phyloP scores from a whole-genome alignment of 1,140 invertebrate genomes.

The Drosophila pruinosa region DNA sequence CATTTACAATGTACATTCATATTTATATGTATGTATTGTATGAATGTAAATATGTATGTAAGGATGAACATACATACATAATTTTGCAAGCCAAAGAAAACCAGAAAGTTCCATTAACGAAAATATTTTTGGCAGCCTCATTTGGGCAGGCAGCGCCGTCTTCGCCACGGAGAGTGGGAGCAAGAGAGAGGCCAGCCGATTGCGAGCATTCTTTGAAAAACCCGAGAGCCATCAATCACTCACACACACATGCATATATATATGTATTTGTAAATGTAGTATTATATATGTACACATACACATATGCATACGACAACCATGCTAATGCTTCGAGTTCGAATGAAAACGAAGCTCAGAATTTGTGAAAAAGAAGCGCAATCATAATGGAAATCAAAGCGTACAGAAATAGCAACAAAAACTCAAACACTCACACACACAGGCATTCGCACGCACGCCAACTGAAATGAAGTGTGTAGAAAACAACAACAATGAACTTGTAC shows the following conservation, averaged over 20 bases:
- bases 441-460: conserved; percentile 3
- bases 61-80: conserved; percentile 31
- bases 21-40: background rate
- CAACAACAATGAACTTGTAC: conserved; percentile 44
- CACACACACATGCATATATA: conserved; percentile 23
- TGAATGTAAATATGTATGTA: conserved; percentile 7
- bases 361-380: conserved; percentile 46
- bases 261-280: too few species aligned
- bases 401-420: conserved; percentile 35
- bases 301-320: conserved; percentile 35
- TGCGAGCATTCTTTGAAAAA: conserved; percentile 63
- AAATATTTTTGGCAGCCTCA: conserved; percentile 75
- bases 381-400: conserved; percentile 56
- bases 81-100: conserved; percentile 68
- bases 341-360: conserved; percentile 67
- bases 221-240: conserved; percentile 62
- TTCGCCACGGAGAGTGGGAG: background rate
- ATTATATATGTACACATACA: conserved; percentile 9
- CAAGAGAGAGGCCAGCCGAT: conserved; percentile 10
- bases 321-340: conserved; percentile 70
- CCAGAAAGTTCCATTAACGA: conserved; percentile 77
- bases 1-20: background rate
- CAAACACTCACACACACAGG: conserved; percentile 12
- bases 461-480: conserved; percentile 64
- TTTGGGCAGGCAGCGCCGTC: conserved; percentile 36